Base-by-base conservation (phyloP, 2,888 invertebrate species). In the Tachina fera region DNA sequence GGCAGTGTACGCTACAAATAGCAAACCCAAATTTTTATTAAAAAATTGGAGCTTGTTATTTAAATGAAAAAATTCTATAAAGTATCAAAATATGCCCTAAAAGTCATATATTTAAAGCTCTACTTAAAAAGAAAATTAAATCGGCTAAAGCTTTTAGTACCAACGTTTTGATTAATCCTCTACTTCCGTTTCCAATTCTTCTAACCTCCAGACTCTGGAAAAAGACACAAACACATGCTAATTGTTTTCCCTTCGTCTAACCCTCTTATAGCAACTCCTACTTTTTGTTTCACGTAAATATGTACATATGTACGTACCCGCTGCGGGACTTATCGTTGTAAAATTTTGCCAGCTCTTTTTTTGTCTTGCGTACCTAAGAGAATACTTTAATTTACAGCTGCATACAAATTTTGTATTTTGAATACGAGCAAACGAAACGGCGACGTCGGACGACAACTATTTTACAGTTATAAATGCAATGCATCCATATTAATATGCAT, bases 331-430 rank as follows among this genome's bases (percentile, higher is more conserved):
- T 65, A 58, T 70, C 56, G 76, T 77, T 63, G 47, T 60, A 70
- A 72, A 39, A 80, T 76, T 81, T 81, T 84, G 70, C 70, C 70
- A 79, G 49, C 68, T 63, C 49, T 22, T 67, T 47, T 49, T 31
- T 68, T 60, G 63, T 70, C 68, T 82, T 68, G 63, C 72, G 60
- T 84, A 76, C 77, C 51, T 77, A 77, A 76, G 70, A 84, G 79
- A 79, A 80, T 77, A 68, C 70, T 83, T 87, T 87, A 85, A 87
- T 87, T 87, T 87, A 85, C 87, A 87, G 87, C 83, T 84, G 85
- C 83, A 83, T 72, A 72, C 58, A 82, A 82, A 45, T 67, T 60
- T 79, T 76, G 78, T 75, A 78, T 78, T 75, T 60, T 74, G 61
- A 72, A 75, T 68, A 13, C 45, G 31, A 16, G 6, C 11, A 11